phyloP scores from a whole-genome alignment of 2,113 vertebrate genomes.

The Callocephalon fimbriatum region DNA sequence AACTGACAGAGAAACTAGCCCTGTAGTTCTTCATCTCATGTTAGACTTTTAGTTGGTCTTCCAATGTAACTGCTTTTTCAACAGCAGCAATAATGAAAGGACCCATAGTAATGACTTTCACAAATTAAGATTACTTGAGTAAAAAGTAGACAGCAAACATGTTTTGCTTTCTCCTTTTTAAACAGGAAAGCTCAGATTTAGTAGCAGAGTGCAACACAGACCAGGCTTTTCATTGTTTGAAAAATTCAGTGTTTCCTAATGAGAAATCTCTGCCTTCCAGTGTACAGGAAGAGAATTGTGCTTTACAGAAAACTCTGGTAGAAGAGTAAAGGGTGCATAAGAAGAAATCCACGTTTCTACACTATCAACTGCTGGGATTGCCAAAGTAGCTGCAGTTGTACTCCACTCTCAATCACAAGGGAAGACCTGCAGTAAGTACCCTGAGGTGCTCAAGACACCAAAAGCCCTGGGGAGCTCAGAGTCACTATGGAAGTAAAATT shows the following conservation, averaged over 20 bases:
- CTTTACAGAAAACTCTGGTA: background rate
- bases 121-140: background rate
- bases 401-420: background rate
- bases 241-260: background rate
- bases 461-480: background rate
- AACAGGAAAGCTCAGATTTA: background rate
- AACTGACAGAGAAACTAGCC: background rate
- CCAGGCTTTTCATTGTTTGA: background rate
- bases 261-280: background rate
- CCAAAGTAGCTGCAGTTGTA: background rate
- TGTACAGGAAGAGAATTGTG: background rate
- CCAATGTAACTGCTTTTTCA: background rate
- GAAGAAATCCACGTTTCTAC: background rate
- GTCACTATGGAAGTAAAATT: fast-evolving
- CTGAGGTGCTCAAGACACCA: background rate
- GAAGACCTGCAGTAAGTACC: background rate
- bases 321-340: background rate
- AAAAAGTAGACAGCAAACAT: background rate
- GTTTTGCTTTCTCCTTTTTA: background rate
- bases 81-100: background rate
- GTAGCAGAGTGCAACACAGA: background rate
- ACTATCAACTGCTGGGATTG: background rate
- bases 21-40: background rate
- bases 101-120: background rate
- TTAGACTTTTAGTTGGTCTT: background rate